Evolutionary conservation across 2,888 invertebrate genomes (phyloP), one percentile per base, ranked within the genome.

Genomic region (Cantharis flavilabris): DNA sequence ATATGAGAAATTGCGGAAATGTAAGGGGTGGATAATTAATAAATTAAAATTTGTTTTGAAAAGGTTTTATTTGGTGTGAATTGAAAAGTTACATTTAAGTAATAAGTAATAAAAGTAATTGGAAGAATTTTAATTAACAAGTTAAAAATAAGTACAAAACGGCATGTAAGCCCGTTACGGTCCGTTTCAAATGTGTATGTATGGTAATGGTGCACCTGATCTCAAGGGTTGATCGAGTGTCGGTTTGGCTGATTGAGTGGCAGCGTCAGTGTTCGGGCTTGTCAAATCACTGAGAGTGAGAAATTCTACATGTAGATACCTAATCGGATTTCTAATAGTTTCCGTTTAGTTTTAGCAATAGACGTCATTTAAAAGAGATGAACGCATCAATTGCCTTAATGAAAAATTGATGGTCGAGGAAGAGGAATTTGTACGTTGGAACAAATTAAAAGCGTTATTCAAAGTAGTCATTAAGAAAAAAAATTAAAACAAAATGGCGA

Each of bases 181-280:
- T 75, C 80, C 80, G 77, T 80, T 80, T 80, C 79, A 72, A 73
- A 79, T 78, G 77, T 78, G 69, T 75, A 74, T 73, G 76, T 77
- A 75, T 77, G 74, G 78, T 78, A 80, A 77, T 64, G 76, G 76
- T 78, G 80, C 82, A 82, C 82, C 82, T 82, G 82, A 82, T 82
- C 82, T 80, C 81, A 78, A 79, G 81, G 80, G 80, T 82, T 82
- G 81, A 82, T 82, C 78, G 80, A 82, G 81, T 82, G 82, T 82
- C 81, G 82, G 82, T 82, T 80, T 80, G 76, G 77, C 81, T 81
- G 82, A 82, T 82, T 82, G 82, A 82, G 82, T 82, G 79, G 81
- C 79, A 78, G 76, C 80, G 82, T 82, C 81, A 82, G 77, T 80
- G 76, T 77, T 80, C 77, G 79, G 80, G 76, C 80, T 82, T 82